Evolutionary conservation across 2,113 vertebrate species (phyloP), one percentile per base, ranked within the genome.

Genomic region (Dicrurus megarhynchus): DNA sequence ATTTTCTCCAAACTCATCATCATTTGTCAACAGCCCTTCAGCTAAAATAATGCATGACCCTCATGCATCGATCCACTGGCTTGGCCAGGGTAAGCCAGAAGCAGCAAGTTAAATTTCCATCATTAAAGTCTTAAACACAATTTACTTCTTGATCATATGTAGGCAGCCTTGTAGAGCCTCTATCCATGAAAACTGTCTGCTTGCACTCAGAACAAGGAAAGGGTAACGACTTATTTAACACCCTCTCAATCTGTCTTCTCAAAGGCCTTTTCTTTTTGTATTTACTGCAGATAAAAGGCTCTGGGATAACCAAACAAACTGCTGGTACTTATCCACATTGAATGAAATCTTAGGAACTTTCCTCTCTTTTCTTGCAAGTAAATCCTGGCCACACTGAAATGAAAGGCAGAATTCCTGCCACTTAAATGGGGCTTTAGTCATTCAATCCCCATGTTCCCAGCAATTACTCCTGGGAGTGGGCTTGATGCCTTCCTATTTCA

Each of bases 231-330:
- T 86, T 90, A 56, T 41, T 91, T 80, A 93, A 94, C 83, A 39
- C 44, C 24, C 46, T 85, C 71, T 88, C 87, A 60, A 78, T 96
- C 75, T 93, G 24, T 52, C 85, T 80, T 63, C 57, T 94, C 71
- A 95, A 90, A 93, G 56, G 82, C 71, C 63, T 94, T 96, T 96
- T 94, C 79, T 94, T 70, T 57, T 35, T 15, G 39, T 78, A 71
- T 89, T 96, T 93, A 68, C 44, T 89, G 47, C 56, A 90, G 85
- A 84, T 60, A 78, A 96, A 95, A 64, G 64, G 32, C 64, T 71
- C 55, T 67, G 59, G 88, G 90, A 90, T 93, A 94, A 87, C 59
- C 90, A 94, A 96, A 94, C 85, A 96, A 95, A 81, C 90, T 78
- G 39, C 75, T 93, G 82, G 92, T 86, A 78, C 56, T 95, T 96